Evolutionary conservation across 2,113 vertebrate species (phyloP).

Genomic region (Leiothrix lutea): DNA sequence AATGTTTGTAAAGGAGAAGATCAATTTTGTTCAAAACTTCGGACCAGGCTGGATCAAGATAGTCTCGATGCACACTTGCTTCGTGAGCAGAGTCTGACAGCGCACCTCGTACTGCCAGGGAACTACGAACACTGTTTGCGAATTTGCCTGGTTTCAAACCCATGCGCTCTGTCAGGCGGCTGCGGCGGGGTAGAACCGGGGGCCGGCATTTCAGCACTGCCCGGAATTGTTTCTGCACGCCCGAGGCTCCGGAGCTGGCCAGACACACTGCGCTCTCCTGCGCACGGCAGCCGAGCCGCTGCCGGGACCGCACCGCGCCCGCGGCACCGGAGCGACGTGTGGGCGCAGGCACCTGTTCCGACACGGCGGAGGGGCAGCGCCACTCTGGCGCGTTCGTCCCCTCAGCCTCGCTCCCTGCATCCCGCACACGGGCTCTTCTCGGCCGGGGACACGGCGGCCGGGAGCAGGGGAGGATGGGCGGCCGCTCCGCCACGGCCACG

Average conservation of each 20-base stretch:
- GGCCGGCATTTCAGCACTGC: accelerated
- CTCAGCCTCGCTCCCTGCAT: background rate
- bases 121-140: accelerated
- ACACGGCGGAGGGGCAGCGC: background rate
- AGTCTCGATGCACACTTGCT: accelerated
- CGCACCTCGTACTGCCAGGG: accelerated
- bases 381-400: background rate
- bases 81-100: background rate
- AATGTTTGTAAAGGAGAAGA: background rate
- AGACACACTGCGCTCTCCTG: background rate
- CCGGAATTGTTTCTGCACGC: accelerated
- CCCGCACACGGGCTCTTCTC: accelerated
- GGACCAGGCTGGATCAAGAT: background rate
- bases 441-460: too few species aligned
- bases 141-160: background rate
- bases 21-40: background rate
- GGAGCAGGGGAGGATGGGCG: too few species aligned
- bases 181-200: background rate
- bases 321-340: accelerated
- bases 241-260: background rate
- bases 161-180: too few species aligned
- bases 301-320: background rate
- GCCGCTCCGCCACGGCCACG: accelerated
- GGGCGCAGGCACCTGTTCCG: background rate
- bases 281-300: background rate